Conservation (phyloP, 2,797 vertebrate genomes). For the Peromyscus attwateri region DNA sequence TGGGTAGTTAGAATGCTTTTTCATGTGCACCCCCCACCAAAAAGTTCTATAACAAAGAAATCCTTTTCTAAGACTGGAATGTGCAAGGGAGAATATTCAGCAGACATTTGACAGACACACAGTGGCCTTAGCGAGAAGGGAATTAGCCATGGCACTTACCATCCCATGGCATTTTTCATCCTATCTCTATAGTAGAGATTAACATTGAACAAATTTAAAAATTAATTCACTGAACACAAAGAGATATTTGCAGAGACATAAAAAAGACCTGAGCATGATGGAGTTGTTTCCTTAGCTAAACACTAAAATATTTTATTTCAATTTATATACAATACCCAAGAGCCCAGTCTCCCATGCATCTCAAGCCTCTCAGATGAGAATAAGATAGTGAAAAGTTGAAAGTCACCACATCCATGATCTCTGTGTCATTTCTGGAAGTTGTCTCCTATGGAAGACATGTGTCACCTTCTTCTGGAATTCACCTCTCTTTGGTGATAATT, state of each 20-base stretch:
- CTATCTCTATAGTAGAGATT: background rate
- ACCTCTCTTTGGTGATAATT: background rate
- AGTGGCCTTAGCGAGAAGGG: background rate
- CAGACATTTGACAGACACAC: background rate
- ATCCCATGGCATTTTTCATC: background rate
- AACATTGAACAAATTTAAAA: background rate
- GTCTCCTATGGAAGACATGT: conserved; percentile 38
- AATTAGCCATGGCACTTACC: background rate
- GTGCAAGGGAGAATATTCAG: background rate
- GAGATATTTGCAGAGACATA: background rate
- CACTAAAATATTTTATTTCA: background rate
- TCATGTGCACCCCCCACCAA: background rate
- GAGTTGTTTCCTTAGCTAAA: background rate
- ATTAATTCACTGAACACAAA: background rate
- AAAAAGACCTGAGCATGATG: background rate
- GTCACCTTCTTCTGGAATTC: background rate
- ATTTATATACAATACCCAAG: background rate
- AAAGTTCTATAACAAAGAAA: background rate
- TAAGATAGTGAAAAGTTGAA: background rate
- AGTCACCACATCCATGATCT: conserved; percentile 24
- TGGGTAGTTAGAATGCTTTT: background rate
- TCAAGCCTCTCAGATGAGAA: conserved; percentile 29
- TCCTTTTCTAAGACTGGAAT: background rate
- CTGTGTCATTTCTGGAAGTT: background rate
- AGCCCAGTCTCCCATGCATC: background rate